phyloP scores from a whole-genome alignment of 2,113 vertebrate species.

The Lepisosteus oculatus region DNA sequence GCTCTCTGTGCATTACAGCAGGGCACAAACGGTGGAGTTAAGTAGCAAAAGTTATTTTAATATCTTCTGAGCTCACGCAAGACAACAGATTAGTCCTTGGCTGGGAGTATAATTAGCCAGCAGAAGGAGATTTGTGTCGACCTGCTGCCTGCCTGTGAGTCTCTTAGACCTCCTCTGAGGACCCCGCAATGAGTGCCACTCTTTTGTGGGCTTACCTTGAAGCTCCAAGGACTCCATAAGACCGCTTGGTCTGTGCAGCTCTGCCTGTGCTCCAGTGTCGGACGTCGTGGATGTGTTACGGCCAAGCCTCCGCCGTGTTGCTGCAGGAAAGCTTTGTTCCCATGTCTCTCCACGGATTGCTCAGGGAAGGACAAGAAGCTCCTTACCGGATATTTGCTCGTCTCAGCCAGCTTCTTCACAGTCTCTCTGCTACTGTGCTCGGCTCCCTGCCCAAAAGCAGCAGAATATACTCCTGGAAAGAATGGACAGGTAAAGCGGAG shows the following conservation, averaged over 20 bases:
- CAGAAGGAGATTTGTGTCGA: conserved; percentile 66
- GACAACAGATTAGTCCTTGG: conserved; percentile 11
- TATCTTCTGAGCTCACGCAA: neutral
- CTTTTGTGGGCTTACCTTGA: conserved; percentile 34
- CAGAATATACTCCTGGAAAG: conserved; percentile 59
- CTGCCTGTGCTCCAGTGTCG: neutral
- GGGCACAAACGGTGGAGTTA: neutral
- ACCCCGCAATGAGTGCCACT: conserved; percentile 19
- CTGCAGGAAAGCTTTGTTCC: conserved; percentile 6
- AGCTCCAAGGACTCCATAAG: conserved; percentile 12
- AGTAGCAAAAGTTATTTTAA: neutral
- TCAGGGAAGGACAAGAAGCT: conserved; percentile 63
- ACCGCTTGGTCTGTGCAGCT: neutral
- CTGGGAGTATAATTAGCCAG: conserved; percentile 62
- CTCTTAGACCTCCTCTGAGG: conserved; percentile 23
- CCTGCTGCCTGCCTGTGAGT: conserved; percentile 22
- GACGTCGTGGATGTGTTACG: too few relatives aligned
- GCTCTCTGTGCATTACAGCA: neutral
- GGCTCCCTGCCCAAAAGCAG: conserved; percentile 44
- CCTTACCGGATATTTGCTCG: conserved; percentile 58
- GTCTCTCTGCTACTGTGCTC: conserved; percentile 60
- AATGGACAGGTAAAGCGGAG: conserved; percentile 56
- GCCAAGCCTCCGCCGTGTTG: too few relatives aligned
- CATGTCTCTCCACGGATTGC: conserved; percentile 68
- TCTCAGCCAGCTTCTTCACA: conserved; percentile 62